Evolutionary conservation across 2,797 vertebrate genomes (phyloP).

Genomic region (Pseudochromis fuscus): DNA sequence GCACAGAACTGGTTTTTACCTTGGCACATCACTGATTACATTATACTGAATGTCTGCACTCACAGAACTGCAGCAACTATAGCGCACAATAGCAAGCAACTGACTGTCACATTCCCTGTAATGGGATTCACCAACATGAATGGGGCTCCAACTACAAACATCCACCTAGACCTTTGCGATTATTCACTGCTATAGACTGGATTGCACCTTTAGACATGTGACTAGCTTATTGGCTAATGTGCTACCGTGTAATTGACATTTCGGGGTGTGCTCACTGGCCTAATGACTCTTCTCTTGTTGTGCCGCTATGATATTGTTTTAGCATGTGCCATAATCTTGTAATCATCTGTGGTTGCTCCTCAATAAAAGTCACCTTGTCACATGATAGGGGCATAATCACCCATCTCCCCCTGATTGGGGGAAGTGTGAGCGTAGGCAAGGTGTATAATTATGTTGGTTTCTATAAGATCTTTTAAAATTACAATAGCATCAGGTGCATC

Average conservation of each 20-base stretch:
- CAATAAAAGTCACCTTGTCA: not conserved
- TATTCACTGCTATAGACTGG: too few relatives aligned
- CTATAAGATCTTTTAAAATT: not conserved
- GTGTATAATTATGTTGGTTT: not conserved
- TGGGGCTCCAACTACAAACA: not conserved
- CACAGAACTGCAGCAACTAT: conserved; percentile 12
- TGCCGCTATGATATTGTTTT: too few relatives aligned
- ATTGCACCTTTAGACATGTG: too few relatives aligned
- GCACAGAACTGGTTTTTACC: not conserved
- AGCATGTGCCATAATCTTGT: not conserved
- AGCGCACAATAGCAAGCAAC: conserved; percentile 4
- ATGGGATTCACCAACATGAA: not conserved
- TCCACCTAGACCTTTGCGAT: too few relatives aligned
- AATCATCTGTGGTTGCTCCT: not conserved
- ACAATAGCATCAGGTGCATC: not conserved
- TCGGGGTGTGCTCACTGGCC: too few relatives aligned
- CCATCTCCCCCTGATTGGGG: not conserved
- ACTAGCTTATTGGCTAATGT: too few relatives aligned
- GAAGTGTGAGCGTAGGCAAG: too few relatives aligned
- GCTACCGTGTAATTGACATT: too few relatives aligned
- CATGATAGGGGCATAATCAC: not conserved
- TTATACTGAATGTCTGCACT: not conserved
- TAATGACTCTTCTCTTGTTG: too few relatives aligned
- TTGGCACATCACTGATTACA: not conserved
- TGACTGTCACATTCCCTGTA: too few relatives aligned